Evolutionary conservation across 2,113 vertebrate genomes (phyloP).

Genomic region (Lophius piscatorius): DNA sequence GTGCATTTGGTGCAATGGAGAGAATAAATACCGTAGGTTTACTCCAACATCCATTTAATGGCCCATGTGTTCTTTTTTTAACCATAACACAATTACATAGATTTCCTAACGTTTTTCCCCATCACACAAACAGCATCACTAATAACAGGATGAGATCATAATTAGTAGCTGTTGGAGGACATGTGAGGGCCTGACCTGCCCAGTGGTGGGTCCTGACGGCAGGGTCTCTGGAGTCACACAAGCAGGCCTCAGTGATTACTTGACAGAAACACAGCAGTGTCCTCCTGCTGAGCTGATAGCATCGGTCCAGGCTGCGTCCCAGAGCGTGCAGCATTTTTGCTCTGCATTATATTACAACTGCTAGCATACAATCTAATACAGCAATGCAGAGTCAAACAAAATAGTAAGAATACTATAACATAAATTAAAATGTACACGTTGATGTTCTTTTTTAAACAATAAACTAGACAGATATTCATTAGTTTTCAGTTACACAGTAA

Average conservation of each 20-base stretch:
- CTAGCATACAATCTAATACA: slow-evolving; percentile 34
- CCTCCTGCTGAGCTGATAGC: slow-evolving; percentile 53
- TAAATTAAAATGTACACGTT: slow-evolving; percentile 14
- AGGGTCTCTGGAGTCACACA: slow-evolving; percentile 48
- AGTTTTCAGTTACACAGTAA: slow-evolving; percentile 7
- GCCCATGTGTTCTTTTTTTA: slow-evolving; percentile 58
- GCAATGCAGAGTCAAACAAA: slow-evolving; percentile 25
- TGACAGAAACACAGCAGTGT: slow-evolving; percentile 32
- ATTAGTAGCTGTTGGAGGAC: slow-evolving; percentile 52
- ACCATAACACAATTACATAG: slow-evolving; percentile 8
- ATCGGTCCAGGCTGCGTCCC: slow-evolving; percentile 31
- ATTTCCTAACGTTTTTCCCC: slow-evolving; percentile 24
- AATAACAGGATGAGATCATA: slow-evolving; percentile 31
- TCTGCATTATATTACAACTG: slow-evolving; percentile 44
- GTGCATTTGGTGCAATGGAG: slow-evolving; percentile 75
- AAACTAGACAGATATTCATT: slow-evolving; percentile 13
- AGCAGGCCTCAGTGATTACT: slow-evolving; percentile 42
- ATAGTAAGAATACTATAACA: slow-evolving; percentile 24
- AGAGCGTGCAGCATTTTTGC: slow-evolving; percentile 45
- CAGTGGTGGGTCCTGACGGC: slow-evolving; percentile 56
- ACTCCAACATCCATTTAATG: slow-evolving; percentile 58
- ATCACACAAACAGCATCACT: slow-evolving; percentile 17
- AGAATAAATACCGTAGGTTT: slow-evolving; percentile 76
- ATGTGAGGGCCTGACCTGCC: slow-evolving; percentile 67
- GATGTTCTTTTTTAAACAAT: slow-evolving; percentile 18